Percentiles rank a stretch among this genome's conserved stretches.
Conservation (phyloP, 92 coral and sea anemone genomes). For the Nematostella vectensis region DNA sequence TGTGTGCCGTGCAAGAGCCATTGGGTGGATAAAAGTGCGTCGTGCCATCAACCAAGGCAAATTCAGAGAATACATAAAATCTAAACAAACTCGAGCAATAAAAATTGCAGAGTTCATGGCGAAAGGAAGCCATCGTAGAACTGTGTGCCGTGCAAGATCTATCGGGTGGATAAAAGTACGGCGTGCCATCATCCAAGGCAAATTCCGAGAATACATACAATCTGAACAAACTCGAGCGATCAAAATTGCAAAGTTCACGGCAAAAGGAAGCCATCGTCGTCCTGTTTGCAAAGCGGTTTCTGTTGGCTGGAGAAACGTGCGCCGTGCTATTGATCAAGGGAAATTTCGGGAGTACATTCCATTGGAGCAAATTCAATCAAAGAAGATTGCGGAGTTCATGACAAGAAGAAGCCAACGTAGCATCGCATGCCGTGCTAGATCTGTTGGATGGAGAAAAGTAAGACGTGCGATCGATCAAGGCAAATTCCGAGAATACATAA, state of each 20-base stretch:
- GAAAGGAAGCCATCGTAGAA: background rate
- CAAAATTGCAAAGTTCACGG: background rate
- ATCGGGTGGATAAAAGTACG: background rate
- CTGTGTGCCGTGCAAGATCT: background rate
- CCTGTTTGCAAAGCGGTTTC: background rate
- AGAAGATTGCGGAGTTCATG: background rate
- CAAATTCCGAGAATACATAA: background rate
- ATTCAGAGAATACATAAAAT: background rate
- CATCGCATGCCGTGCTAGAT: background rate
- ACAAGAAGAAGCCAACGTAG: background rate
- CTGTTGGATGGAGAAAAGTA: background rate
- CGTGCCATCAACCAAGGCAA: background rate
- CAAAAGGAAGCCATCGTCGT: background rate
- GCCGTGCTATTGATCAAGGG: background rate
- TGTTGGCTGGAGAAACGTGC: background rate
- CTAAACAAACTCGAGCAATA: background rate
- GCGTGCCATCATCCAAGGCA: background rate
- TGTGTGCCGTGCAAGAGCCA: background rate
- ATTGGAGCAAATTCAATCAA: background rate
- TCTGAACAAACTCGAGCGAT: background rate
- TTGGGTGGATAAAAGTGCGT: background rate
- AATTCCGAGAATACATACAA: background rate
- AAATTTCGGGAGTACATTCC: background rate
- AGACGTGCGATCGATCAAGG: background rate
- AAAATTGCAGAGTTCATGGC: background rate